Base-by-base conservation (phyloP, 2,888 invertebrate species). In the Thumatha senex region DNA sequence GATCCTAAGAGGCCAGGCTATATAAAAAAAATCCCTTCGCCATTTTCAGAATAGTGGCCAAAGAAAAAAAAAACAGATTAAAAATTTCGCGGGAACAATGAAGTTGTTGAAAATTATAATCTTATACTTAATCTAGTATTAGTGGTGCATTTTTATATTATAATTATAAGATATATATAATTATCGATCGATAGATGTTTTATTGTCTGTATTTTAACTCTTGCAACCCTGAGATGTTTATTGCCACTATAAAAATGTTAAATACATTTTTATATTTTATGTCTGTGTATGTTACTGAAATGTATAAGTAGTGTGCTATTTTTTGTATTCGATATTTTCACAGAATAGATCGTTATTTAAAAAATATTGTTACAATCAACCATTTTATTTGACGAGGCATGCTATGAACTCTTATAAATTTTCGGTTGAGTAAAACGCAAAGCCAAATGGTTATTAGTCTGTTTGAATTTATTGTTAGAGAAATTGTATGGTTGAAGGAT, bases 131-230 rank as follows among this genome's bases (percentile, higher is more conserved):
- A 76, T 61, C 69, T 83, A 83, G 84, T 84, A 80, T 85, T 85
- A 86, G 82, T 54, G 76, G 80, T 83, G 89, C 88, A 88, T 89
- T 88, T 84, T 86, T 85, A 84, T 79, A 76, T 75, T 62, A 66
- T 51, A 51, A 44, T 43, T 55, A 33, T 67, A 67, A 56, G 67
- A 51, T 54, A 63, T 7, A 8, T 5, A 5, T 10, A 60, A 69
- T 58, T 72, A 70, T 67, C 64, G 61, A 63, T 69, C 61, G 64
- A 69, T 70, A 72, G 72, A 66, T 70, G 69, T 74, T 70, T 75
- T 64, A 61, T 54, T 57, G 54, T 68, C 58, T 71, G 56, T 66
- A 66, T 70, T 68, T 67, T 70, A 68, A 62, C 61, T 70, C 67
- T 74, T 56, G 68, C 70, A 71, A 69, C 67, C 63, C 67, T 46